Evolutionary conservation across 2,113 vertebrate species (phyloP).

Genomic region (Vireo altiloquus): DNA sequence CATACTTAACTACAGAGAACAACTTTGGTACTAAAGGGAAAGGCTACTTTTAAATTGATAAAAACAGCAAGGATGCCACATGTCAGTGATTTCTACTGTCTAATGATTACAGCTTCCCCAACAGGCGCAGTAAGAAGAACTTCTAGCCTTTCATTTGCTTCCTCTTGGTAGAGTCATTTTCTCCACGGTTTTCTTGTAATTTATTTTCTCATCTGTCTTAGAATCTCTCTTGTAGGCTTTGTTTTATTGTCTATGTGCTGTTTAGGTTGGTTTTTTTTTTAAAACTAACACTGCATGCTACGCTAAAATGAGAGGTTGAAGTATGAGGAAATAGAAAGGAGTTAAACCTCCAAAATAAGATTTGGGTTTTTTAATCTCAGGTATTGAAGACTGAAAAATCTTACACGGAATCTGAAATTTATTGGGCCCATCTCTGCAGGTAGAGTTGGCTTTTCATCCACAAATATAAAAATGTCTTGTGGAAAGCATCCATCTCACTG

Average conservation of each 20-base stretch:
- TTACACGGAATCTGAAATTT: not conserved
- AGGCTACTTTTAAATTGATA: not conserved
- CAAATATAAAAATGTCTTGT: not conserved
- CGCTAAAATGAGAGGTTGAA: not conserved
- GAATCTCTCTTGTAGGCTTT: not conserved
- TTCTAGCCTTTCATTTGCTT: not conserved
- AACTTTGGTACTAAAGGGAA: not conserved
- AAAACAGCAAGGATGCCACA: not conserved
- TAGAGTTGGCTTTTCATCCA: not conserved
- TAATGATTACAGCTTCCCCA: conserved; percentile 13
- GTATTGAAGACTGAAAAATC: not conserved
- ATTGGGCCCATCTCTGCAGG: not conserved
- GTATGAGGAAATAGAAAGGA: not conserved
- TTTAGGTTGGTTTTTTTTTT: not conserved
- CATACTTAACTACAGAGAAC: not conserved
- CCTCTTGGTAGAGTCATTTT: not conserved
- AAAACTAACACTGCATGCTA: not conserved
- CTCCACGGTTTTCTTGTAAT: not conserved
- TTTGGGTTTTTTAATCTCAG: not conserved
- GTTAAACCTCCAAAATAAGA: not conserved
- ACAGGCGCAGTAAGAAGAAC: not conserved
- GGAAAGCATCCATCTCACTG: not conserved
- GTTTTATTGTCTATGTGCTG: not conserved
- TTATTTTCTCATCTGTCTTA: not conserved
- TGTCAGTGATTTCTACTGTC: not conserved